Evolutionary conservation across 2,888 invertebrate genomes (phyloP).

Genomic region (Meganola albula): DNA sequence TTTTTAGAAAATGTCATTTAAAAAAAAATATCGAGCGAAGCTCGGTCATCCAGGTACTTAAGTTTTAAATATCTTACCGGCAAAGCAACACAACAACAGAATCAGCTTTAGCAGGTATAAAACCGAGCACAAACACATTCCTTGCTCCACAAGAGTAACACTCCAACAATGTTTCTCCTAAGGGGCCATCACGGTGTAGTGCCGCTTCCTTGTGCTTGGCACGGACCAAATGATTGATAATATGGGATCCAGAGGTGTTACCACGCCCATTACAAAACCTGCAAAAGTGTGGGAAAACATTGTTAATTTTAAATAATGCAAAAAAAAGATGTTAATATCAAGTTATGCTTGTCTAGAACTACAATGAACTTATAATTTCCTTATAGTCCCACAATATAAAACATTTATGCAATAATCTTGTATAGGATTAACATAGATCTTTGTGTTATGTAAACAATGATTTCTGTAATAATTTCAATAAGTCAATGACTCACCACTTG

Average conservation of each 20-base stretch:
- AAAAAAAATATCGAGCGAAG: too few relatives aligned
- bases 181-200: conserved; percentile 96
- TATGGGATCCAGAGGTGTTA: conserved; percentile 98
- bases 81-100: conserved; percentile 98
- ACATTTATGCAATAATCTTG: too few relatives aligned
- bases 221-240: conserved; percentile 98
- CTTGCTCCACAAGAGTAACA: conserved; percentile 99
- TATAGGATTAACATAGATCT: too few relatives aligned
- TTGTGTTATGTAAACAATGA: too few relatives aligned
- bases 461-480: neutral
- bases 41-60: too few relatives aligned
- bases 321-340: too few relatives aligned
- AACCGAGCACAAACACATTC: conserved; percentile 98
- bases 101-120: conserved; percentile 99
- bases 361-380: too few relatives aligned
- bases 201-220: conserved; percentile 99
- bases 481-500: conserved; percentile 84
- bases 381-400: too few relatives aligned
- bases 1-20: too few relatives aligned
- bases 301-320: too few relatives aligned
- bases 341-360: too few relatives aligned
- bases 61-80: conserved; percentile 68
- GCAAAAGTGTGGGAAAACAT: too few relatives aligned
- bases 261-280: conserved; percentile 98
- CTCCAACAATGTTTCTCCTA: conserved; percentile 98